Evolutionary conservation across 2,888 invertebrate species (phyloP).

Genomic region (Crocallis elinguaria): DNA sequence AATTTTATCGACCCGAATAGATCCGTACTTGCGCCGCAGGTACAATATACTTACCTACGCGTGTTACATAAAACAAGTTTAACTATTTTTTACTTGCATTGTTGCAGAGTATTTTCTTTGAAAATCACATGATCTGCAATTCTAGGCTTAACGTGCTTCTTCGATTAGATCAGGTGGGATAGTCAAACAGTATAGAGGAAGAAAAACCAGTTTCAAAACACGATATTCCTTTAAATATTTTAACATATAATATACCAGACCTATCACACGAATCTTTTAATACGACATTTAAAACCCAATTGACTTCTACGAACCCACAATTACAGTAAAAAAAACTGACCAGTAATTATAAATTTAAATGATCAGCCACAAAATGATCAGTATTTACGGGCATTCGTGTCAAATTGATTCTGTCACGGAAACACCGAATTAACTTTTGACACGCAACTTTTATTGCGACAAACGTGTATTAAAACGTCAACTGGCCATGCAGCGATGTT

Average conservation of each 20-base stretch:
- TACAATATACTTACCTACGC: too few relatives aligned
- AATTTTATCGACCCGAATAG: too few relatives aligned
- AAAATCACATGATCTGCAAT: too few relatives aligned
- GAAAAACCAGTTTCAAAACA: not conserved
- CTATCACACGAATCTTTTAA: not conserved
- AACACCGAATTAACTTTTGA: slow-evolving; percentile 40
- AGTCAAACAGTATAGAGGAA: too few relatives aligned
- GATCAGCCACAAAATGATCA: slow-evolving; percentile 44
- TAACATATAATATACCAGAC: not conserved
- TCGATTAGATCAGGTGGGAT: too few relatives aligned
- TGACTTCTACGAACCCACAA: slow-evolving; percentile 7
- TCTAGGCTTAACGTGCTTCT: too few relatives aligned
- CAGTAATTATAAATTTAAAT: slow-evolving; percentile 30
- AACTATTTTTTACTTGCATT: too few relatives aligned
- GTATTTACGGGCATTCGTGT: slow-evolving; percentile 52
- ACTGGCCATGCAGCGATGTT: slow-evolving; percentile 12
- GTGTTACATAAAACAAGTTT: too few relatives aligned
- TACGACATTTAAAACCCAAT: slow-evolving; percentile 5
- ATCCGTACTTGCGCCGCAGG: too few relatives aligned
- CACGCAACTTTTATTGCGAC: slow-evolving; percentile 48
- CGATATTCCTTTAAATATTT: too few relatives aligned
- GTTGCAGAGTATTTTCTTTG: too few relatives aligned
- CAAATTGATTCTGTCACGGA: slow-evolving; percentile 52
- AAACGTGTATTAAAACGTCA: slow-evolving; percentile 36
- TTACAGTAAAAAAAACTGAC: slow-evolving; percentile 1